Percentiles rank a stretch among this genome's conserved stretches.
phyloP scores from a whole-genome alignment of 2,888 invertebrate species.

The Bhutanitis thaidina region DNA sequence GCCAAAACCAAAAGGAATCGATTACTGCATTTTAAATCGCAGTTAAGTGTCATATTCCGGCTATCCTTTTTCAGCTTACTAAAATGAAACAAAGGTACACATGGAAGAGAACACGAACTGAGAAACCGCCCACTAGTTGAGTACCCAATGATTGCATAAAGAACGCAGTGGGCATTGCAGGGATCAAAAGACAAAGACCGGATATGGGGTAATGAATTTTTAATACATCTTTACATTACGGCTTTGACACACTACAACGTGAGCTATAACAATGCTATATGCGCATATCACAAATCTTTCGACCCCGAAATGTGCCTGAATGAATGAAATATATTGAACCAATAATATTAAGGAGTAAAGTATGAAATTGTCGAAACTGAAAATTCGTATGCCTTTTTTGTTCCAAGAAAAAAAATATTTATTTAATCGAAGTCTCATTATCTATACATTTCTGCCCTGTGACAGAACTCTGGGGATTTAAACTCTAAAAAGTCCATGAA shows the following conservation, averaged over 20 bases:
- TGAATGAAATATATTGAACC: too few species aligned
- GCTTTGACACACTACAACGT: not conserved
- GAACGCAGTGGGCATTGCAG: not conserved
- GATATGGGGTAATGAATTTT: slow-evolving; percentile 30
- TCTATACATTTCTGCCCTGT: too few species aligned
- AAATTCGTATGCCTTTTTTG: too few species aligned
- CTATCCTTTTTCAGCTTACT: not conserved
- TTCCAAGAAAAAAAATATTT: too few species aligned
- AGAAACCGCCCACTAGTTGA: slow-evolving; percentile 8
- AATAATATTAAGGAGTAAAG: too few species aligned
- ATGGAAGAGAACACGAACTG: not conserved
- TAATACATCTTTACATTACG: slow-evolving; percentile 25
- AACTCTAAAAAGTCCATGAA: too few species aligned
- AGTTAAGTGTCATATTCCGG: not conserved
- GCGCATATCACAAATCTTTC: not conserved
- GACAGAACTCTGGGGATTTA: too few species aligned
- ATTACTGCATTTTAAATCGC: too few species aligned
- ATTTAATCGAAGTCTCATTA: too few species aligned
- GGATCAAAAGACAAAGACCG: slow-evolving; percentile 29
- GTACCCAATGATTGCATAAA: slow-evolving; percentile 13
- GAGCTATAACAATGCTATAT: not conserved
- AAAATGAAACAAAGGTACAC: not conserved
- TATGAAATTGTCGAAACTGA: too few species aligned
- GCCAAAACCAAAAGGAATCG: too few species aligned
- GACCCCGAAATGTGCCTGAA: not conserved